Evolutionary conservation across 2,888 invertebrate species (phyloP).

Genomic region (Thecocarcelia acutangulata): DNA sequence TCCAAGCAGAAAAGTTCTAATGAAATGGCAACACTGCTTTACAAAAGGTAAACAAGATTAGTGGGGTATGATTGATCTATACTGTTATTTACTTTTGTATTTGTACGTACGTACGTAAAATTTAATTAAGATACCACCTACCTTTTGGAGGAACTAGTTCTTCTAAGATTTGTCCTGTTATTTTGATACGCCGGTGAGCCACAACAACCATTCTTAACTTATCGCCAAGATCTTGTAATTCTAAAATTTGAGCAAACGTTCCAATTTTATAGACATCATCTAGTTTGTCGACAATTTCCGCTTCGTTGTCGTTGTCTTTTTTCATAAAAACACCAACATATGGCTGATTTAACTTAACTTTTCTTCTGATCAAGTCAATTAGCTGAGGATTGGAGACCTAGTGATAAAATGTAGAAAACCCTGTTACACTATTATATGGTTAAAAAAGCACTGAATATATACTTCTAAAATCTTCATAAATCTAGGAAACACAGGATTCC

Average conservation of each 20-base stretch:
- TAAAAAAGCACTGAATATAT: no score
- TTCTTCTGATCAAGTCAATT: slow-evolving; percentile 94
- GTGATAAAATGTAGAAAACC: no score
- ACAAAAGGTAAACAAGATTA: no score
- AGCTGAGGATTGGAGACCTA: slow-evolving; percentile 92
- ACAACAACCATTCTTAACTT: slow-evolving; percentile 94
- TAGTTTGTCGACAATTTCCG: slow-evolving; percentile 91
- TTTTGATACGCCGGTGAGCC: slow-evolving; percentile 94
- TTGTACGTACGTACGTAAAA: no score
- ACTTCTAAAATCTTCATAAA: slow-evolving; percentile 99
- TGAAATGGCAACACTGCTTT: no score
- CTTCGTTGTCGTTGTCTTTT: slow-evolving; percentile 92
- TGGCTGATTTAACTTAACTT: slow-evolving; percentile 97
- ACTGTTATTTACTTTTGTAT: no score
- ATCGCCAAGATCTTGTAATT: slow-evolving; percentile 97
- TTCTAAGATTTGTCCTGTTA: slow-evolving; percentile 90
- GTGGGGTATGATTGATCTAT: no score
- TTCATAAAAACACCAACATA: slow-evolving; percentile 98
- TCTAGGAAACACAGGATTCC: slow-evolving; percentile 98
- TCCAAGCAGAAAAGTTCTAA: no score
- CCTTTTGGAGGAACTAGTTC: slow-evolving; percentile 83
- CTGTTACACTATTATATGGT: no score
- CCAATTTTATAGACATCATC: slow-evolving; percentile 95
- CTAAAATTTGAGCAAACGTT: slow-evolving; percentile 98
- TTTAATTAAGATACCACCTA: neutral